Evolutionary conservation across 2,888 invertebrate species (phyloP), one percentile per base, ranked within the genome.

Genomic region (Oligia strigilis): DNA sequence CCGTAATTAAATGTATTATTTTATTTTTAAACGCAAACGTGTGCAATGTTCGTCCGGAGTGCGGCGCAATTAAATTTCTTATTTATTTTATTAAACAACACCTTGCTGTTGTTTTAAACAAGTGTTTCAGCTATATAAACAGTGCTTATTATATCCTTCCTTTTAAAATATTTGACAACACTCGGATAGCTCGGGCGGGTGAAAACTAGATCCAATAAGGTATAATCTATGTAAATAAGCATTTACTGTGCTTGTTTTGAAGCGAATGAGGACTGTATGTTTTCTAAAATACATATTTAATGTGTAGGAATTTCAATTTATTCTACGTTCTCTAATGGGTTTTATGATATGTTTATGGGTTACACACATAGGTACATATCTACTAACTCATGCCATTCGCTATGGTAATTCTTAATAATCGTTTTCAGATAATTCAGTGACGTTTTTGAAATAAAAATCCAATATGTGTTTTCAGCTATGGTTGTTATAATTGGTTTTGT

Each of bases 1-100:
- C 80, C 82, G 73, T 87, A 91, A 91, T 90, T 88, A 92, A 89
- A 84, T 60, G 72, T 83, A 85, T 84, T 75, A 89, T 82, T 90
- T 90, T 87, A 90, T 88, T 87, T 79, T 86, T 69, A 76, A 81
- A 81, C 36, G 5, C 70, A 79, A 81, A 72, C 70, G 46, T 80
- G 74, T 86, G 73, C 75, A 66, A 70, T 76, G 70, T 73, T 82
- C 58, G 29, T 66, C 55, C 74, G 43, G 74, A 66, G 76, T 66
- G 75, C 75, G n/a, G 64, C 8, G 78, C 72, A 81, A 87, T 90
- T 87, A 84, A 81, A 82, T 82, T 75, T 75, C 79, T 85, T 90
- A 80, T 88, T 88, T 89, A 87, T 89, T 82, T 83, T 71, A 77
- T 80, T 70, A 62, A 78, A 79, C 70, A 78, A 74, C 84, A 80